These are phyloP conservation scores for Clupea harengus DNA, from an alignment of 2,113 vertebrate species.

Conservation along the genomic window DNA sequence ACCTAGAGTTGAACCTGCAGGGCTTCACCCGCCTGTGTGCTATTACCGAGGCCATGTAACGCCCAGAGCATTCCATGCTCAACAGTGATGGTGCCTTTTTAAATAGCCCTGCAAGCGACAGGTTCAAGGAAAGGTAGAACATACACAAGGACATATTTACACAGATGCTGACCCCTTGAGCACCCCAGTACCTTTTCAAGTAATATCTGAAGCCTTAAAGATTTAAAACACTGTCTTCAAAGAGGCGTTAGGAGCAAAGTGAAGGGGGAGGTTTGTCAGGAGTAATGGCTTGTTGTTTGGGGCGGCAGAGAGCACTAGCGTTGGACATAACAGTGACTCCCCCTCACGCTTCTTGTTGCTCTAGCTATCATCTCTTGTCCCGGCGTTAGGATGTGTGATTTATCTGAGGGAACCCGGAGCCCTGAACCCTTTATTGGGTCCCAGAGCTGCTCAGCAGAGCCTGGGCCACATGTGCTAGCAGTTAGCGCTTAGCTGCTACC, in stretches of 20 bases:
- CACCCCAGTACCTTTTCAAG: neutral
- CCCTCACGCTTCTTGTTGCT: neutral
- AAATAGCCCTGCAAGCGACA: too few species aligned
- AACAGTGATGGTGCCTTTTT: too few species aligned
- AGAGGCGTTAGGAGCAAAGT: neutral
- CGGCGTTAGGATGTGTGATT: neutral
- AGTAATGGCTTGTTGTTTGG: neutral
- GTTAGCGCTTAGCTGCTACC: slow-evolving; percentile 43
- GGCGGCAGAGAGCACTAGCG: neutral
- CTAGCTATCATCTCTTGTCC: neutral
- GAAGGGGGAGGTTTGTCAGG: neutral
- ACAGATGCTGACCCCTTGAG: too few species aligned
- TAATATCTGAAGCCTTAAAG: neutral
- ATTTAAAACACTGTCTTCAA: neutral
- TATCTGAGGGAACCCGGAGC: neutral
- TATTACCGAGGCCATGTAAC: too few species aligned
- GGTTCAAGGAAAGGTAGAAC: neutral
- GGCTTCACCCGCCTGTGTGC: neutral
- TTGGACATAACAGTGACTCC: neutral
- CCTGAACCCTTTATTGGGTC: neutral
- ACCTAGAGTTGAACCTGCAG: neutral
- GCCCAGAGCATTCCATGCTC: too few species aligned
- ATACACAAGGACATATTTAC: too few species aligned
- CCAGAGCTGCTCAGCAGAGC: neutral
- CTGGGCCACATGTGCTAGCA: slow-evolving; percentile 43